These are phyloP conservation scores for Belgica antarctica DNA, from an alignment of 2,888 invertebrate species.

Conservation along the genomic window DNA sequence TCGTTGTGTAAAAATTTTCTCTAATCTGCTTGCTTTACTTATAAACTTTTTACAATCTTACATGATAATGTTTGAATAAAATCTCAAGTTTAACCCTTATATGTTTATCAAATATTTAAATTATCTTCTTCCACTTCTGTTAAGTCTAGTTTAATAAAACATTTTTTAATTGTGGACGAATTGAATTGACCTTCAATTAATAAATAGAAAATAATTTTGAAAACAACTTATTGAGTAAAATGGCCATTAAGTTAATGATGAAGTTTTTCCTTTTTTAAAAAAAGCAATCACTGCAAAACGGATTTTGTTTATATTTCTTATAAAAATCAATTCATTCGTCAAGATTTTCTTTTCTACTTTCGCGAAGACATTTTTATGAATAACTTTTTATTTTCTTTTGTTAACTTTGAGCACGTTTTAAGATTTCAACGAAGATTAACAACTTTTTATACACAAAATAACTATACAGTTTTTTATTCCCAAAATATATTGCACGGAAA, in stretches of 20 bases:
- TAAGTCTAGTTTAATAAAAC: slow-evolving; percentile 16
- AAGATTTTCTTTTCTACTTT: background rate
- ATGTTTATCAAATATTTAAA: slow-evolving; percentile 23
- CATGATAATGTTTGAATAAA: slow-evolving; percentile 7
- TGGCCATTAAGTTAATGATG: too few species aligned
- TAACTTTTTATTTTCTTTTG: slow-evolving; percentile 27
- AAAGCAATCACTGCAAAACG: background rate
- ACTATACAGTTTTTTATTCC: slow-evolving; percentile 2
- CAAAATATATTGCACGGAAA: background rate
- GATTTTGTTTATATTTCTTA: slow-evolving; percentile 39
- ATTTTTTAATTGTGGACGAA: slow-evolving; percentile 35
- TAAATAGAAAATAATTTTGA: slow-evolving; percentile 1
- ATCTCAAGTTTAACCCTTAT: slow-evolving; percentile 22
- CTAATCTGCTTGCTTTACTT: slow-evolving; percentile 10
- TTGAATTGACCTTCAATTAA: slow-evolving; percentile 37
- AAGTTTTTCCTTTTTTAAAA: slow-evolving; percentile 30
- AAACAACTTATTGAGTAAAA: background rate
- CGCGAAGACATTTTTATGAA: background rate
- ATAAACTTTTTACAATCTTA: slow-evolving; percentile 26
- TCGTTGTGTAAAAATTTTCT: slow-evolving; percentile 44
- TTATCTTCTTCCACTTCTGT: background rate
- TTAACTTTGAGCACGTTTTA: slow-evolving; percentile 44
- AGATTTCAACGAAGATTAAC: slow-evolving; percentile 28
- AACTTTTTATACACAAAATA: slow-evolving; percentile 15
- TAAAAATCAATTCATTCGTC: slow-evolving; percentile 45